Evolutionary conservation across 30 jellyfish, hydroid and myxozoan species (phyloP), one percentile per base, ranked within the genome.

Genomic region (Mastigias papua): DNA sequence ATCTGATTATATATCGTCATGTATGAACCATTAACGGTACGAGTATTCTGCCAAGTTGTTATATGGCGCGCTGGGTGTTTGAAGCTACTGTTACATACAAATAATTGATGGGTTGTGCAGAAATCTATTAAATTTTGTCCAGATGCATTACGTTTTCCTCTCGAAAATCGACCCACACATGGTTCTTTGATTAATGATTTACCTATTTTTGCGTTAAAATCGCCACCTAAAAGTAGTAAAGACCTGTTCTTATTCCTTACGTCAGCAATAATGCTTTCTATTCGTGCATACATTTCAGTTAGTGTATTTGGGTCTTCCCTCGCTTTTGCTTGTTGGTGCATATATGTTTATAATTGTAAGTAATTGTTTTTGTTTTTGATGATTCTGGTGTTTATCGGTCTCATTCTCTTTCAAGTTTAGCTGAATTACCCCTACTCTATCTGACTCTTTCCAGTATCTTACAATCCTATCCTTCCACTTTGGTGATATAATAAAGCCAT

Each of bases 31-130:
- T 81, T 81, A 35, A 65, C 28, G 62, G 62, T 73, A 54, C 82
- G 70, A 61, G 71, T 34, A 81, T 61, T 61, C 80, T 81, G 83
- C 91, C 83, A 81, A 71, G 91, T 62, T 62, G 83, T 81, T 34
- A 68, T 64, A 73, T 81, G 91, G 73, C 91, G 71, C 64, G 91
- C 73, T 54, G 84, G 82, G 64, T 81, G 91, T 81, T 46, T 65
- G 34, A 81, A 78, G 64, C 73, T 66, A n/a, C 84, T 81, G 83
- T 81, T 81, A 66, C 84, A 29, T 3, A 78, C 32, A 34, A 78
- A 78, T 54, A 78, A 78, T 46, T 78, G 80, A 46, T 78, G 66
- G 58, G 31, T 54, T 27, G 64, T 78, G 27, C 89, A 78, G 76
- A 78, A 60, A 58, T 78, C 80, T 48, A 78, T 31, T 27, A 50